phyloP scores from a whole-genome alignment of 2,797 vertebrate genomes.

The Thamnophis elegans region DNA sequence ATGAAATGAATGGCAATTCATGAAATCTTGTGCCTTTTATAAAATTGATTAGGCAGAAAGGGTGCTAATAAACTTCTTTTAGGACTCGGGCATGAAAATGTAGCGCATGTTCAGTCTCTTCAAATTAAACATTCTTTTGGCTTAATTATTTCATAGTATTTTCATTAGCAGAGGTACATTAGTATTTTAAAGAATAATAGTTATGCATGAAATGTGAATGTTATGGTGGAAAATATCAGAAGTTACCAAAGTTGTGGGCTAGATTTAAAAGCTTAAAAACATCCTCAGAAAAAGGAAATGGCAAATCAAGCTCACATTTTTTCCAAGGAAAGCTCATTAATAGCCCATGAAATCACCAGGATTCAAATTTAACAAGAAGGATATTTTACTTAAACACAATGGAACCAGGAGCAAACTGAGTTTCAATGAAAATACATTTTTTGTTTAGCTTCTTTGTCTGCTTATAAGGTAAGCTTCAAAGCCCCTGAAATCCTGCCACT shows the following conservation, averaged over 20 bases:
- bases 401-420: neutral
- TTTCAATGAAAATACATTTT: neutral
- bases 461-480: neutral
- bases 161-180: neutral
- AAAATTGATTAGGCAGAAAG: neutral
- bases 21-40: neutral
- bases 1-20: neutral
- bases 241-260: neutral
- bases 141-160: neutral
- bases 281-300: neutral
- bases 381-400: neutral
- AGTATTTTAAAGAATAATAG: neutral
- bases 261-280: neutral
- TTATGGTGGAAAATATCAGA: neutral
- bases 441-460: neutral
- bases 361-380: neutral
- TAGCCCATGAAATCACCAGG: neutral
- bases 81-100: neutral
- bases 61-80: neutral
- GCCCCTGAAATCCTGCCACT: neutral
- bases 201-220: neutral
- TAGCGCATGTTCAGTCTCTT: neutral
- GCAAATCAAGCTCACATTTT: neutral
- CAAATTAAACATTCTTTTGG: neutral
- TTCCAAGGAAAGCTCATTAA: neutral